phyloP scores from a whole-genome alignment of 2,888 invertebrate genomes.

The Nematopogon swammerdamellus region DNA sequence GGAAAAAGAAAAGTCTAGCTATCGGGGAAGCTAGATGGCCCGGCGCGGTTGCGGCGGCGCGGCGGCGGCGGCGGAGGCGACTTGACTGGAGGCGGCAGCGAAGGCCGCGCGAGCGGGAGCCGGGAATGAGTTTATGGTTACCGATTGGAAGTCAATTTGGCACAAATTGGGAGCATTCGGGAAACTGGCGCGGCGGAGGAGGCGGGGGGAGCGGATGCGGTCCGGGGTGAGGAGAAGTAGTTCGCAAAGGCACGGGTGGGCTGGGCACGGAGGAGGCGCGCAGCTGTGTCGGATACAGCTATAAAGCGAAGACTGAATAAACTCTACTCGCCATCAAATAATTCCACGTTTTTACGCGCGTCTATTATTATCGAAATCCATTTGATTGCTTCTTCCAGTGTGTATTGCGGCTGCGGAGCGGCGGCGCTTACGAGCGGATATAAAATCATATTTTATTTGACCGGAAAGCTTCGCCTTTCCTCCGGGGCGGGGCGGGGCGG shows the following conservation, averaged over 20 bases:
- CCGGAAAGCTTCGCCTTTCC: background rate
- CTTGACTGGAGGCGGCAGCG: no score
- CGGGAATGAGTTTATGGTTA: background rate
- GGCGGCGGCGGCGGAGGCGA: no score
- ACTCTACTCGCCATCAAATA: background rate
- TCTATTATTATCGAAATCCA: slow-evolving; percentile 5
- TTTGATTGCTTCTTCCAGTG: slow-evolving; percentile 3
- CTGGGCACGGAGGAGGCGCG: no score
- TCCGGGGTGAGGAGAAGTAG: no score
- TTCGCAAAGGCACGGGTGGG: no score
- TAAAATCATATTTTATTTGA: background rate
- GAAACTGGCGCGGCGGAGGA: slow-evolving; percentile 1
- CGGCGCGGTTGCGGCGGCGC: no score
- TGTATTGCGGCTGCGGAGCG: no score
- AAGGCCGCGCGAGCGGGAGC: background rate
- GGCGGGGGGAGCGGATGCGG: background rate
- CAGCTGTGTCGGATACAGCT: background rate
- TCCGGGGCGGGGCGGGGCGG: no score
- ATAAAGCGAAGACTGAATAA: background rate
- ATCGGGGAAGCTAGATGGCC: no score
- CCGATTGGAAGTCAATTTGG: background rate
- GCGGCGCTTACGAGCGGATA: background rate
- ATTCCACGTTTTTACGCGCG: slow-evolving; percentile 3
- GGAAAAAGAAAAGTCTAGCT: no score
- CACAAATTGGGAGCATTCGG: slow-evolving; percentile 1